Evolutionary conservation across 2,113 vertebrate species (phyloP).

Genomic region (Aegotheles bennettii): DNA sequence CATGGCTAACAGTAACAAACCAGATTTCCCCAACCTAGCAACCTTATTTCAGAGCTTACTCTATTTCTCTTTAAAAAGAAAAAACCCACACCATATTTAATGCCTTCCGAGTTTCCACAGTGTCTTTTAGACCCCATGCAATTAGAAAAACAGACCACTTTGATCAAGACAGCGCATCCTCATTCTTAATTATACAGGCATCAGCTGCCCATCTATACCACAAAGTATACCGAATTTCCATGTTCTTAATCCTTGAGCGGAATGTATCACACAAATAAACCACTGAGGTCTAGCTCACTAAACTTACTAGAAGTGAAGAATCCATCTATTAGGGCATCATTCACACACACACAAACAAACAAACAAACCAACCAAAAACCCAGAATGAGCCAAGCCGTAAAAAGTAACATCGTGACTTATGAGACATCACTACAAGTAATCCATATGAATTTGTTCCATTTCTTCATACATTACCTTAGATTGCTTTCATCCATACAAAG

Average conservation of each 20-base stretch:
- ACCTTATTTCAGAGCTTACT: not conserved
- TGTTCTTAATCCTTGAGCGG: not conserved
- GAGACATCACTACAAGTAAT: not conserved
- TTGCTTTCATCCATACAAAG: slow-evolving; percentile 98
- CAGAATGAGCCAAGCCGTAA: not conserved
- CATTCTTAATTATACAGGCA: not conserved
- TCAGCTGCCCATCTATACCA: not conserved
- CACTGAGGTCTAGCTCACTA: not conserved
- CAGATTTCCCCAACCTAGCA: not conserved
- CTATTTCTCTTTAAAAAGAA: not conserved
- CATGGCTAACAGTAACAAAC: not conserved
- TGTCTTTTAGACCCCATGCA: not conserved
- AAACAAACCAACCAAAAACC: not conserved
- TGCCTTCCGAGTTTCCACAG: not conserved
- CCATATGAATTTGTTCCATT: not conserved
- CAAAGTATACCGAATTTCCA: not conserved
- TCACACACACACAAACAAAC: not conserved
- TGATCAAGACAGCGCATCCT: not conserved
- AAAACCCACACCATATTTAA: not conserved
- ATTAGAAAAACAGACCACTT: not conserved
- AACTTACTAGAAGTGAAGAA: not conserved
- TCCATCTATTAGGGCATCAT: not conserved
- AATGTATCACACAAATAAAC: not conserved
- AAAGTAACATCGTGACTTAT: not conserved
- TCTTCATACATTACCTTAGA: slow-evolving; percentile 78